Evolutionary conservation across 2,888 invertebrate genomes (phyloP).

Genomic region (Tolmerus cingulatus): DNA sequence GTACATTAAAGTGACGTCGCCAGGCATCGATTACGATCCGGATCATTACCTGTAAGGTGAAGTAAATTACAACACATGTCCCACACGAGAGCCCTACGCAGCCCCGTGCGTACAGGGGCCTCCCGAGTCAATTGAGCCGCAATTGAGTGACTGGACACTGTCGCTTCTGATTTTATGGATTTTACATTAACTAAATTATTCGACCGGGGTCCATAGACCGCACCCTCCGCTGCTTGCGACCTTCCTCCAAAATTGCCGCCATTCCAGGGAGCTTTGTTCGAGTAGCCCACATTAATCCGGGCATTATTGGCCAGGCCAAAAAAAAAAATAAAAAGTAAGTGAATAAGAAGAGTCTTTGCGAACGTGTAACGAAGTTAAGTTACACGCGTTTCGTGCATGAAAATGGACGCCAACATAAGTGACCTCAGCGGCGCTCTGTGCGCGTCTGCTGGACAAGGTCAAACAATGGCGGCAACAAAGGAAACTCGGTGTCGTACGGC

Average conservation of each 20-base stretch:
- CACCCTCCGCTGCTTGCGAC: background rate
- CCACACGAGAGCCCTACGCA: background rate
- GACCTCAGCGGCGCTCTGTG: background rate
- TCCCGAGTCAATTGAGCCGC: background rate
- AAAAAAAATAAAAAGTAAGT: background rate
- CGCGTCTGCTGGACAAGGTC: background rate
- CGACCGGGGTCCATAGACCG: background rate
- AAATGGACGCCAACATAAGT: background rate
- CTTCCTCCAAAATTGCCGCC: background rate
- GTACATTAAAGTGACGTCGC: background rate
- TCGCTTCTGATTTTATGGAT: background rate
- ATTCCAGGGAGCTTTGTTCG: background rate
- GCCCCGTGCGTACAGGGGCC: background rate
- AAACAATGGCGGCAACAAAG: background rate
- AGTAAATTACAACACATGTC: background rate
- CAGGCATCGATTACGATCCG: background rate
- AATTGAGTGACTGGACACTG: background rate
- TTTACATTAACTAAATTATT: background rate
- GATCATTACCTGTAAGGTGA: background rate
- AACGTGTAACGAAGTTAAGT: background rate
- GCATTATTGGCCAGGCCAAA: background rate
- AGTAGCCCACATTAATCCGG: background rate
- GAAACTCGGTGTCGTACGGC: background rate
- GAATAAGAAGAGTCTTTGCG: background rate
- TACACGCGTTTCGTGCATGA: background rate